A percentile compares a stretch with the other conserved stretches of the same genome.
Evolutionary conservation across 1,140 invertebrate genomes (phyloP).

Genomic region (Euglossa dilemma): DNA sequence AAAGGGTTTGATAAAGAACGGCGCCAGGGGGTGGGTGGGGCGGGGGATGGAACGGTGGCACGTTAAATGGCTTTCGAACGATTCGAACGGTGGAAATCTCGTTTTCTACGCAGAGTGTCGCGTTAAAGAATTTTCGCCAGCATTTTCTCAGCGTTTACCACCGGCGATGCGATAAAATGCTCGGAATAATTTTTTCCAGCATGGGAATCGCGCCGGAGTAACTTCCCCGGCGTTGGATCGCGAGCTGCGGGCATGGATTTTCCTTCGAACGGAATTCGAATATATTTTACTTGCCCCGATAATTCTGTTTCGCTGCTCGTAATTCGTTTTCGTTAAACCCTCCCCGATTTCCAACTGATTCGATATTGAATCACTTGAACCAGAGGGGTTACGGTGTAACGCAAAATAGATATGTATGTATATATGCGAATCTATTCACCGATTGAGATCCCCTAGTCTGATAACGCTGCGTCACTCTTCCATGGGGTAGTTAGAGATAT

Average conservation of each 20-base stretch:
- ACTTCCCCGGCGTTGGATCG: too few species aligned
- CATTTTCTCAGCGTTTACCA: neutral
- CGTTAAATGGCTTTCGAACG: conserved; percentile 15
- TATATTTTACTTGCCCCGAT: conserved; percentile 9
- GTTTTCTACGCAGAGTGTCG: neutral
- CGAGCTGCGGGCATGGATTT: neutral
- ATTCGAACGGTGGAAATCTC: neutral
- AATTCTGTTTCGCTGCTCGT: conserved; percentile 25
- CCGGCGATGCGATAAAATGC: neutral
- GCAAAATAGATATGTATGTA: conserved; percentile 60
- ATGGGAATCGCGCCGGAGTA: neutral
- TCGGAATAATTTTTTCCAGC: neutral
- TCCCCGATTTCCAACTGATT: conserved; percentile 41
- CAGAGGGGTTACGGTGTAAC: conserved; percentile 47
- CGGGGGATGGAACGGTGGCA: too few species aligned
- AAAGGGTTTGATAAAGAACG: neutral
- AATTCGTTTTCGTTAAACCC: conserved; percentile 57
- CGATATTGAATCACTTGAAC: conserved; percentile 57
- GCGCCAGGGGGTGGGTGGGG: too few species aligned
- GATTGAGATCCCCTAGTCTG: conserved; percentile 50
- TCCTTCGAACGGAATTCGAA: neutral
- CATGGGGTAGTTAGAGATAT: conserved; percentile 21
- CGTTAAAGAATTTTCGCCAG: neutral
- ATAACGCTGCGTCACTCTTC: conserved; percentile 53
- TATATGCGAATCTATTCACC: conserved; percentile 60